Evolutionary conservation across 2,888 invertebrate genomes (phyloP).

Genomic region (Morpho deidamia): DNA sequence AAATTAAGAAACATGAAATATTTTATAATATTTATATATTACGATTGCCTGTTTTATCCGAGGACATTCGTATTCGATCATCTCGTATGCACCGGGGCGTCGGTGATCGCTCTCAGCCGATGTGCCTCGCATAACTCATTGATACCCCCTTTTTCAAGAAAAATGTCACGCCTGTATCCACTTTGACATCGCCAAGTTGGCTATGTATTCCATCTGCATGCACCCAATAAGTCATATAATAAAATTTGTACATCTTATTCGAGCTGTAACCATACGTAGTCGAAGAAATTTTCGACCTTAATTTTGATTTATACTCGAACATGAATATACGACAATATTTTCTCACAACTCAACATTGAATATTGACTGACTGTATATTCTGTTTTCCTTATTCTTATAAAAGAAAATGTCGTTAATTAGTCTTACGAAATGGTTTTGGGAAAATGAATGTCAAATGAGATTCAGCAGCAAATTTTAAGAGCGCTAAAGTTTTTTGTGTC

Average conservation of each 20-base stretch:
- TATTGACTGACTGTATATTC: too few species aligned
- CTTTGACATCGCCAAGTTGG: constrained; percentile 5
- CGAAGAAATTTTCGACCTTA: too few species aligned
- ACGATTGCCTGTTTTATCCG: constrained; percentile 5
- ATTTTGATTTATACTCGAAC: too few species aligned
- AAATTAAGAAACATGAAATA: too few species aligned
- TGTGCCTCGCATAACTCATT: constrained; percentile 63
- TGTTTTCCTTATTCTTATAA: background rate
- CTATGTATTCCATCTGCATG: constrained; percentile 2
- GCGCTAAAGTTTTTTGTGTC: too few species aligned
- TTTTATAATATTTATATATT: too few species aligned
- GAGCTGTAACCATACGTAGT: background rate
- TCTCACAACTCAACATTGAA: too few species aligned
- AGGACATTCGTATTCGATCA: constrained; percentile 61
- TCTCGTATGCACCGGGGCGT: constrained; percentile 57
- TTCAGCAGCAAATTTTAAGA: background rate
- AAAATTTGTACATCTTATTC: constrained; percentile 1
- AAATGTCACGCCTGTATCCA: constrained; percentile 22
- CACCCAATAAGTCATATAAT: constrained; percentile 1
- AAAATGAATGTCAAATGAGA: background rate
- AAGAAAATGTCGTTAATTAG: background rate
- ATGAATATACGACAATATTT: too few species aligned
- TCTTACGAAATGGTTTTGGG: background rate
- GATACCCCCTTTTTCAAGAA: constrained; percentile 27
- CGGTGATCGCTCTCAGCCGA: constrained; percentile 53